Conservation (phyloP, 2,113 vertebrate species). For the Vidua macroura region DNA sequence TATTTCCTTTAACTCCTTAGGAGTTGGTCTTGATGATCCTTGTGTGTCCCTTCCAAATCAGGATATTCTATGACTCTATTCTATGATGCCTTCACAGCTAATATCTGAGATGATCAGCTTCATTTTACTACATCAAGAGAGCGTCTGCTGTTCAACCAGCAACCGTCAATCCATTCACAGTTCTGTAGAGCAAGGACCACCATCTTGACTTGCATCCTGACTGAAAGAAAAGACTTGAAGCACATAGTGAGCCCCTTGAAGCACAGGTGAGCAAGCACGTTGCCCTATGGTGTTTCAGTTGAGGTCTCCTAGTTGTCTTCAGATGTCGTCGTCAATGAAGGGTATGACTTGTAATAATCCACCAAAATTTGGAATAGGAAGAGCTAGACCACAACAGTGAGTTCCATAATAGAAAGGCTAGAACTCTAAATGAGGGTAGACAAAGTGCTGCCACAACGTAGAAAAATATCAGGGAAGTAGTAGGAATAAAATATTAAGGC, state of each 20-base stretch:
- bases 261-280: neutral
- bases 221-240: neutral
- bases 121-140: neutral
- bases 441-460: neutral
- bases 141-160: neutral
- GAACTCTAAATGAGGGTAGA: neutral
- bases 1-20: neutral
- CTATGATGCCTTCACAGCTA: neutral
- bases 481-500: neutral
- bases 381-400: neutral
- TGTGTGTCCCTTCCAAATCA: neutral
- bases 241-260: neutral
- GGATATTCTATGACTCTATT: neutral
- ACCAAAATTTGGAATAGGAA: neutral
- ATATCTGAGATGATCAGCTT: neutral
- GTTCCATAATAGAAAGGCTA: neutral
- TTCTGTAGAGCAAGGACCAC: neutral
- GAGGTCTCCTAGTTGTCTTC: neutral
- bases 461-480: neutral
- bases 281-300: neutral
- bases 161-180: neutral
- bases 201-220: neutral
- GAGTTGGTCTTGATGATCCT: neutral
- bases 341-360: neutral
- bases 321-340: neutral